These are phyloP conservation scores for Blastobasis lacticolella DNA, from an alignment of 2,888 invertebrate species.

Conservation along the genomic window DNA sequence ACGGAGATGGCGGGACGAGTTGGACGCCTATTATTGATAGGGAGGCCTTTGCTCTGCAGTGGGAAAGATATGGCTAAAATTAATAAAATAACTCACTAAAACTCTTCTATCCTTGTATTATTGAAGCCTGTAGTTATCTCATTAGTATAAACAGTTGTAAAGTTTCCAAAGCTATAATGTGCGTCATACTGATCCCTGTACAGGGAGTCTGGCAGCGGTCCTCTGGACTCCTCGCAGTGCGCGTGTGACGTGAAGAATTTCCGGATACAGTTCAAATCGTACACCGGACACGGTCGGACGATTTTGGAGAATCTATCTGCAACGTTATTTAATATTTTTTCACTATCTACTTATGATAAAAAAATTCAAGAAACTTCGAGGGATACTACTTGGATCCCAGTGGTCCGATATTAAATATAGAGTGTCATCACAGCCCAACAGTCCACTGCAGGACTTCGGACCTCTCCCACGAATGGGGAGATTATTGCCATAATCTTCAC, in stretches of 20 bases:
- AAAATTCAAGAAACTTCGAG: too few relatives aligned
- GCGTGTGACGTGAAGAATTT: slow-evolving; percentile 18
- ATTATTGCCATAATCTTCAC: too few relatives aligned
- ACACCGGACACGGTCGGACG: slow-evolving; percentile 16
- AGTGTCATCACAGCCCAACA: too few relatives aligned
- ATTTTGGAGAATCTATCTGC: slow-evolving; percentile 2
- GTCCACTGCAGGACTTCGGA: too few relatives aligned
- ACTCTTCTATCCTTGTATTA: slow-evolving; percentile 19
- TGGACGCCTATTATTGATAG: too few relatives aligned
- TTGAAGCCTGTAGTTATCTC: slow-evolving; percentile 12
- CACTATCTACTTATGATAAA: background rate
- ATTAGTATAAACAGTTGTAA: slow-evolving; percentile 12
- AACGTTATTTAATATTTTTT: background rate
- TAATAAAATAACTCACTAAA: slow-evolving; percentile 20
- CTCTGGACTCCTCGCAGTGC: slow-evolving; percentile 13
- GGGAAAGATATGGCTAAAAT: too few relatives aligned
- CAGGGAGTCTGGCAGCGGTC: slow-evolving; percentile 18
- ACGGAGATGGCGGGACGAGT: too few relatives aligned
- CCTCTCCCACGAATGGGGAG: too few relatives aligned
- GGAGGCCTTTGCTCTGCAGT: too few relatives aligned
- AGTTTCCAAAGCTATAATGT: slow-evolving; percentile 12
- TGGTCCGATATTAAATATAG: too few relatives aligned
- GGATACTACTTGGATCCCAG: too few relatives aligned
- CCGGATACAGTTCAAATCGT: slow-evolving; percentile 20
- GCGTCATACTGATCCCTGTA: slow-evolving; percentile 10